Evolutionary conservation across 2,888 invertebrate species (phyloP).

Genomic region (Amblyjoppa fuscipennis): DNA sequence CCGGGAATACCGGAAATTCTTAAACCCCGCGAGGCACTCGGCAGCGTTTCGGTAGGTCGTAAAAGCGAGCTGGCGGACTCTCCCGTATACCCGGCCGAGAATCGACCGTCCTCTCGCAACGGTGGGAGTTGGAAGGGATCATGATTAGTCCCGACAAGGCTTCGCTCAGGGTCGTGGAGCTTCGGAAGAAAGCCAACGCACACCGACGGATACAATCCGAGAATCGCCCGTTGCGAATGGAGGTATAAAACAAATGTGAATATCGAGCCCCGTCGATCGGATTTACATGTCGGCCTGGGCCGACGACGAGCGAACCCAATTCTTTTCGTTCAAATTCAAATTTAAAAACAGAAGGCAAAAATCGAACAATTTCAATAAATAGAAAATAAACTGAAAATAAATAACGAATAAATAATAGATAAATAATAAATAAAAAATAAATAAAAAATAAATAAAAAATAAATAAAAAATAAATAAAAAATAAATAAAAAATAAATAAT

Average conservation of each 20-base stretch:
- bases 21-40: slow-evolving; percentile 30
- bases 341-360: not conserved
- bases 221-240: not conserved
- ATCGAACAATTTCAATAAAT: not conserved
- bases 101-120: slow-evolving; percentile 48
- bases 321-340: not conserved
- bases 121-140: slow-evolving; percentile 25
- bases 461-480: no score
- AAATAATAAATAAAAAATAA: no score
- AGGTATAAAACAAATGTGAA: not conserved
- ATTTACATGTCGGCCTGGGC: not conserved
- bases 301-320: no score
- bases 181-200: slow-evolving; percentile 13
- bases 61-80: slow-evolving; percentile 71
- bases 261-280: not conserved
- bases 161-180: slow-evolving; percentile 21
- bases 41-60: slow-evolving; percentile 58
- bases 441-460: no score
- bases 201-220: not conserved
- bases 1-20: slow-evolving; percentile 61
- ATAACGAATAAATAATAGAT: no score
- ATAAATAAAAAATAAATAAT: no score
- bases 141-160: slow-evolving; percentile 7
- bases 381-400: not conserved
- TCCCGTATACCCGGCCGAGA: slow-evolving; percentile 32